Percentiles rank a stretch among this genome's conserved stretches.
Conservation (phyloP, 2,888 invertebrate species). For the Therioaphis trifolii region DNA sequence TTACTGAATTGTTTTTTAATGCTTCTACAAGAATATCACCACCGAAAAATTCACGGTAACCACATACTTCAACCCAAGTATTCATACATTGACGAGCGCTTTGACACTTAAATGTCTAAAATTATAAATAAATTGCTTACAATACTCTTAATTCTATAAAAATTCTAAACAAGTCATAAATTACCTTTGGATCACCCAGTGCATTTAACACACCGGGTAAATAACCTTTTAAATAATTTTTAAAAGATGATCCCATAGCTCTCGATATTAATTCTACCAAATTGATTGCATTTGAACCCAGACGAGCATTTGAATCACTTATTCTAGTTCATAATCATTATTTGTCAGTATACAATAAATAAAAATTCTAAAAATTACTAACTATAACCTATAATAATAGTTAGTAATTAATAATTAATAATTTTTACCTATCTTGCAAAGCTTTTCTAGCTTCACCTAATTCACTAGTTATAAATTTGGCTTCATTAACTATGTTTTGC, state of each 20-base stretch:
- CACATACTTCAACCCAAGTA: conserved; percentile 85
- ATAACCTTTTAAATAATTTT: conserved; percentile 81
- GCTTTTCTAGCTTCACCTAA: conserved; percentile 88
- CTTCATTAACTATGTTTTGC: conserved; percentile 77
- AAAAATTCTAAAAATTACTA: too few species aligned
- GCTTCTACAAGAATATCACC: conserved; percentile 91
- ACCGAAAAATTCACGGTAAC: conserved; percentile 84
- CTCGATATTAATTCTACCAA: conserved; percentile 85
- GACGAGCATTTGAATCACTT: conserved; percentile 90
- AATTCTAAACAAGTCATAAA: background rate
- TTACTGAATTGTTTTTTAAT: conserved; percentile 85
- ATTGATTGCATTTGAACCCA: conserved; percentile 84
- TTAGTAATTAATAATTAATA: background rate
- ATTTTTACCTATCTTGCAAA: conserved; percentile 68
- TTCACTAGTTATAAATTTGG: conserved; percentile 83
- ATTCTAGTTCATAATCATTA: conserved; percentile 74
- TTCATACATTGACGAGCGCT: conserved; percentile 76
- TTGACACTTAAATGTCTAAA: conserved; percentile 60
- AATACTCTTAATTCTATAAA: conserved; percentile 69
- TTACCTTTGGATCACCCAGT: conserved; percentile 79
- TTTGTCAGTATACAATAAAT: background rate
- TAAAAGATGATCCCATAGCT: conserved; percentile 84
- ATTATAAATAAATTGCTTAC: conserved; percentile 66
- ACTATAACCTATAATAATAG: too few species aligned
- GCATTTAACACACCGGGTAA: conserved; percentile 84